Base-by-base conservation (phyloP, 2,888 invertebrate species). In the Sarcophaga caerulescens region DNA sequence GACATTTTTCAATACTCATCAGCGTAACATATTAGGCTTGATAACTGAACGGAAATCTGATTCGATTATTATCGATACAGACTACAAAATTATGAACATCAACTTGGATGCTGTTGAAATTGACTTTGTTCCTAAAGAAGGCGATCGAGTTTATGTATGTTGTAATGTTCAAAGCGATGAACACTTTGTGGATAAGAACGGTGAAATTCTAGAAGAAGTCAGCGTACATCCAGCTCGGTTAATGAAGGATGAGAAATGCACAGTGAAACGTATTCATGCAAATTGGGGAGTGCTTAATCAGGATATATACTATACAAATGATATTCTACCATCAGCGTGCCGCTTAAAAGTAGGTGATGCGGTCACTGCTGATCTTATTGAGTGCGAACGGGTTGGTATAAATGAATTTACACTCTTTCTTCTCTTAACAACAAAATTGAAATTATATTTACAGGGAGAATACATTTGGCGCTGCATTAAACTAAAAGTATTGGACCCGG, bases 361-460 rank as follows among this genome's bases (percentile, higher is more conserved):
- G 91, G 96, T 96, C 4, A 90, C 94, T 79, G 94, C 94, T 6
- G 96, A 97, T 90, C 94, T 95, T 2, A 96, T 97, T 89, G 97
- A 97, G 93, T 96, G 96, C 91, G 95, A 95, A 88, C 95, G 89
- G 85, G 93, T 92, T 85, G 76, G 89, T 88, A 59, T 14, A 44
- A 57, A 3, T 60, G 35, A 47, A 60, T 44, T 45, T 1, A 45
- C 45, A 21, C 14, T 45, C 4, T n/a, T 52, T 14, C 1, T 52
- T 52, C 5, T 52, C 4, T 17, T 52, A 4, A 52, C 4, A 14
- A 17, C 1, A 17, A 12, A 14, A 1, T 17, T 52, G 17, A 52
- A 14, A 52, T 52, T 52, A 52, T 52, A 17, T 52, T 52, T 52
- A 14, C 71, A 73, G 90, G 92, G 69, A 95, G 96, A 81, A 47